These are phyloP conservation scores for Pterophyllum scalare DNA, from an alignment of 2,113 vertebrate genomes.

Conservation along the genomic window DNA sequence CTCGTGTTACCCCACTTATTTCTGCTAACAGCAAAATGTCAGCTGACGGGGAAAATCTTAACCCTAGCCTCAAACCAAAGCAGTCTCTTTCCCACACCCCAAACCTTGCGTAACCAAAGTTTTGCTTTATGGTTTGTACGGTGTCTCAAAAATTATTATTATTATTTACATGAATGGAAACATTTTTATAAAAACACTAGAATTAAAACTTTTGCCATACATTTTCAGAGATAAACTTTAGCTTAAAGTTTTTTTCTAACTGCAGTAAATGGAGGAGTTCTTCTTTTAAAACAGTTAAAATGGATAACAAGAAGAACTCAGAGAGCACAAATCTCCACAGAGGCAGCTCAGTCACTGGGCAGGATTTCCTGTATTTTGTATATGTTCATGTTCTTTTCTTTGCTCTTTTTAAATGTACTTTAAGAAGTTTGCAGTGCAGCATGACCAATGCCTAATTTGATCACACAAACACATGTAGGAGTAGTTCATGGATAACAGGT, in stretches of 20 bases:
- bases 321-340: too few species aligned
- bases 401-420: too few species aligned
- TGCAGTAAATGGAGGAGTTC: not conserved
- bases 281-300: too few species aligned
- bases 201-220: not conserved
- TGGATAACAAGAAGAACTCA: too few species aligned
- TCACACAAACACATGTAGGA: too few species aligned
- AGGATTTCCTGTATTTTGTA: too few species aligned
- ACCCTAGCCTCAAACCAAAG: not conserved
- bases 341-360: too few species aligned
- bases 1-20: not conserved
- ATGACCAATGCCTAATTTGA: too few species aligned
- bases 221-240: not conserved
- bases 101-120: not conserved
- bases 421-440: too few species aligned
- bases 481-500: too few species aligned
- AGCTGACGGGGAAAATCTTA: not conserved
- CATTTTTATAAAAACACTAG: not conserved
- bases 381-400: too few species aligned
- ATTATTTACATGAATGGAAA: not conserved
- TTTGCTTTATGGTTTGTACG: not conserved
- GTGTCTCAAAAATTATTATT: not conserved
- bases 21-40: conserved; percentile 24
- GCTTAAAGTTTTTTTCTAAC: fast-evolving
- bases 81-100: not conserved